Evolutionary conservation across 2,888 invertebrate species (phyloP).

Genomic region (Brassicogethes aeneus): DNA sequence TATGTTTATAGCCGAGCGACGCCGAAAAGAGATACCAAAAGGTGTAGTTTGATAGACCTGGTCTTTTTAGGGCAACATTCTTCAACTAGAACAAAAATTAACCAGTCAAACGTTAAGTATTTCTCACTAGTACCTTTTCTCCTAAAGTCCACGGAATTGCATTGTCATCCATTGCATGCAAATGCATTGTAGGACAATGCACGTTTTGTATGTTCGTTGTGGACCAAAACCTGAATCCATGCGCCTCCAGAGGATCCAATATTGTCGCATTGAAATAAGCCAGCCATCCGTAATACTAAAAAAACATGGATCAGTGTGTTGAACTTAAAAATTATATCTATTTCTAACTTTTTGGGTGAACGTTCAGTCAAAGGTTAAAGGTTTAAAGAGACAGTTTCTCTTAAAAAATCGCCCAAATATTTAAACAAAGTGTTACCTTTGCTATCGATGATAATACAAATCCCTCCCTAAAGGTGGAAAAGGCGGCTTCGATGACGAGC

Average conservation of each 20-base stretch:
- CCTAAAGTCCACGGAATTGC: conserved; percentile 30
- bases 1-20: conserved; percentile 24
- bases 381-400: too few relatives aligned
- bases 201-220: conserved; percentile 26
- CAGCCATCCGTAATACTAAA: conserved; percentile 32
- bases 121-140: conserved; percentile 20
- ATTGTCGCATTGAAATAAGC: conserved; percentile 33
- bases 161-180: conserved; percentile 33
- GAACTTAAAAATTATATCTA: too few relatives aligned
- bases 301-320: too few relatives aligned
- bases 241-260: conserved; percentile 27
- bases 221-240: conserved; percentile 31
- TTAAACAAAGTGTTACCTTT: too few relatives aligned
- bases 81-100: conserved; percentile 18
- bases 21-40: conserved; percentile 25
- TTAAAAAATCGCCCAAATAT: too few relatives aligned
- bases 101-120: background rate
- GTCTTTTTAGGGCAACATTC: conserved; percentile 21
- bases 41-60: conserved; percentile 21
- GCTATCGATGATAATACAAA: too few relatives aligned
- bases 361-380: too few relatives aligned
- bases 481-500: conserved; percentile 30
- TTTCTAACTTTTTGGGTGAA: too few relatives aligned
- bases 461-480: conserved; percentile 31
- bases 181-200: conserved; percentile 33